Evolutionary conservation across 2,113 vertebrate species (phyloP), one percentile per base, ranked within the genome.

Genomic region (Sinocyclocheilus anophthalmus): DNA sequence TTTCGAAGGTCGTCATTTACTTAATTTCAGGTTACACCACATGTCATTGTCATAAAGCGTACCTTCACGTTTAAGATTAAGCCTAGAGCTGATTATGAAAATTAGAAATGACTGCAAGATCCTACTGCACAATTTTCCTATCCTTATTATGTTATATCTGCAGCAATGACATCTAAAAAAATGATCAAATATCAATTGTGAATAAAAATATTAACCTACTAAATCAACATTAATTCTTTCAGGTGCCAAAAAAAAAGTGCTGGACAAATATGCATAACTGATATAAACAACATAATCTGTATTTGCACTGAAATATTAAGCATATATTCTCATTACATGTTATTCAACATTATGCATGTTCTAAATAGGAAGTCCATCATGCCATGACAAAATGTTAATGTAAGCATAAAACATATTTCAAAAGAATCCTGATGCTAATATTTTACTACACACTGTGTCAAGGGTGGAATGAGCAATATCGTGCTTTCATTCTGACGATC

Each of bases 131-230:
- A 92, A 90, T 90, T 93, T 91, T 88, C 91, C 90, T 90, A 92
- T 92, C 91, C 92, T 93, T 93, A 90, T 93, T 93, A 92, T 91
- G 90, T 90, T 90, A 94, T 90, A n/a, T 90, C 87, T 90, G 91
- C 92, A 94, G 91, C 90, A 24, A 88, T 90, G 90, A 92, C 90
- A 93, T 91, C 90, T 91, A 92, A 93, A 18, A 55, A 93, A 18
- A 55, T 12, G 79, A 83, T 76, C 45, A 87, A 92, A 76, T 86
- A 84, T 61, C 76, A 76, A 84, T 79, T 76, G 72, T 55, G 39
- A 53, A 83, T 91, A 87, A 84, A 84, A 92, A 93, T 92, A 39
- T 11, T 0, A 90, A 90, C 84, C 89, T 59, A 91, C 88, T 93
- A 90, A 90, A 92, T 89, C 86, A 89, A 84, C 77, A 88, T 83